Evolutionary conservation across 2,113 vertebrate genomes (phyloP).

Genomic region (Pimephales promelas): DNA sequence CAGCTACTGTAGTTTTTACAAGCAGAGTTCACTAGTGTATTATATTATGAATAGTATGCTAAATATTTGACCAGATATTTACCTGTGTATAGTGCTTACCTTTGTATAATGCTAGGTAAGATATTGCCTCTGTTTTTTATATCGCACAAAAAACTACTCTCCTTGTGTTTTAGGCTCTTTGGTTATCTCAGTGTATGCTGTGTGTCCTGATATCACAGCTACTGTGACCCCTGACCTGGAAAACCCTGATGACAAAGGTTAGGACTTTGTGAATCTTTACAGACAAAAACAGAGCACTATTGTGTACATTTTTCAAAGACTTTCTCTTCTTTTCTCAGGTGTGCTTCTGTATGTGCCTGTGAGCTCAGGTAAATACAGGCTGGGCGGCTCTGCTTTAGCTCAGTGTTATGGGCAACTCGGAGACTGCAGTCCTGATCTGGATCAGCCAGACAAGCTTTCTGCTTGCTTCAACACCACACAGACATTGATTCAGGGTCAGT

Average conservation of each 20-base stretch:
- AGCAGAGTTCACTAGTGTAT: neutral
- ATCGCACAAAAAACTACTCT: neutral
- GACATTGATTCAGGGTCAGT: conserved; percentile 78
- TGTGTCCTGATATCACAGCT: conserved; percentile 89
- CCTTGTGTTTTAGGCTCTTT: conserved; percentile 76
- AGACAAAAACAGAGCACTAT: neutral
- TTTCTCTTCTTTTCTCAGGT: conserved; percentile 70
- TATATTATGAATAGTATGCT: no score
- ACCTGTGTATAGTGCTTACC: no score
- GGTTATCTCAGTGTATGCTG: conserved; percentile 89
- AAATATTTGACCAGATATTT: neutral
- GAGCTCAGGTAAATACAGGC: conserved; percentile 76
- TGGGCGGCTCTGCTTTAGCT: conserved; percentile 88
- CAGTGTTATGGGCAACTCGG: conserved; percentile 90
- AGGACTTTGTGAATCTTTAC: neutral
- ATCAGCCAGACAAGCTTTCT: conserved; percentile 75
- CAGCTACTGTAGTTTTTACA: neutral
- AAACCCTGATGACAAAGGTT: conserved; percentile 82
- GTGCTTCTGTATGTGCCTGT: conserved; percentile 83
- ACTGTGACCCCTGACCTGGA: conserved; percentile 93
- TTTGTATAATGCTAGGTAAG: neutral
- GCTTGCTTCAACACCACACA: conserved; percentile 85
- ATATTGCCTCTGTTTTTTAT: neutral
- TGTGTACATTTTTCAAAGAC: conserved; percentile 52
- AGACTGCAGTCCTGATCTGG: conserved; percentile 84